Base-by-base conservation (phyloP, 1,140 invertebrate species). In the Pseudomyrmex gracilis region DNA sequence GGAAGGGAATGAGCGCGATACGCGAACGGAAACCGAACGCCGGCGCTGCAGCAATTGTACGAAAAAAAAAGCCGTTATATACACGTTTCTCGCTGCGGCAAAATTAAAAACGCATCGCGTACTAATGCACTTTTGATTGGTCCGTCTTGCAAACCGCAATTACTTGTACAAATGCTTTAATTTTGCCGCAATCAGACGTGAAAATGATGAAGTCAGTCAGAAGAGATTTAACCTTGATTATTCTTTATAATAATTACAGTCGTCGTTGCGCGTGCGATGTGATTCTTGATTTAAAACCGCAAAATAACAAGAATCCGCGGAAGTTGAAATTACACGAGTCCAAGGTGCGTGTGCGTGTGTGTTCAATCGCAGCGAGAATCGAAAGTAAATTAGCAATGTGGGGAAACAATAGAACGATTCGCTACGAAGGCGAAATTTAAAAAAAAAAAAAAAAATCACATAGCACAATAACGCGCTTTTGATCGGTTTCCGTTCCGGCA, bases 91-190 rank as follows among this genome's bases (percentile, higher is more conserved):
- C 15, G 10, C 17, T 15, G 1, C 20, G 55, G 10, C 17, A 15
- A 3, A 73, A 77, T 77, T 66, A 77, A 77, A 77, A 77, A 77
- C 24, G 73, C 61, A 66, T 77, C 49, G 24, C 20, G 49, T 17
- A 67, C 45, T 24, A 67, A 67, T 49, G 13, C 17, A 34, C 45
- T 67, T 67, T 67, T 67, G 64, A 67, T 67, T 67, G 49, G 17
- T 66, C 7, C 15, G 22, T 15, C 45, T 67, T 45, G 7, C 4
- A 17, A 47, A 17, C 1, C 1, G 34, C 9, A 63, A 4, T 47
- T 49, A 13, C 2, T 66, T 15, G n/a, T 51, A 22, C 20, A 24
- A 51, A 12, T 51, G 45, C 64, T 67, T 67, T 12, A 45, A 66
- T 66, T 66, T 24, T 20, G 20, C 49, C 20, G 47, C 22, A 51